Percentiles rank a stretch among this genome's conserved stretches.
phyloP scores from a whole-genome alignment of 2,113 vertebrate genomes.

The Coreoperca whiteheadi region DNA sequence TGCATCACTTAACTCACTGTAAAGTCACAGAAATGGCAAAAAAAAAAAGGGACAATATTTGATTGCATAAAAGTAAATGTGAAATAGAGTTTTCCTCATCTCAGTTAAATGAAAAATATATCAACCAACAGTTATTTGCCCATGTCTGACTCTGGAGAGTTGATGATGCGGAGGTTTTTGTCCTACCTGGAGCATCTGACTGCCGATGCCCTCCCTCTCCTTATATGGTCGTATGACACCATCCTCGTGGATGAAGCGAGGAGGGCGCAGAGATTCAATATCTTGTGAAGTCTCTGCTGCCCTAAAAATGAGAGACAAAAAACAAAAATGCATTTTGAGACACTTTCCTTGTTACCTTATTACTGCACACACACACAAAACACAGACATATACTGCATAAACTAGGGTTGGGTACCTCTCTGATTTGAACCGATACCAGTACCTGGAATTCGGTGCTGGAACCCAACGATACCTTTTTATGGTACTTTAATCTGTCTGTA shows the following conservation, averaged over 20 bases:
- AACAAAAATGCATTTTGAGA: background rate
- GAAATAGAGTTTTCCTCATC: background rate
- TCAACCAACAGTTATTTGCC: background rate
- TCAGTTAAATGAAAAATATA: background rate
- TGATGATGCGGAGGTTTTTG: background rate
- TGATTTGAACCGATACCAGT: too few species aligned
- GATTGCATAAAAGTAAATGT: background rate
- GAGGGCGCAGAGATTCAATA: constrained; percentile 91
- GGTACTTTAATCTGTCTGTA: too few species aligned
- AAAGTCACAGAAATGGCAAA: background rate
- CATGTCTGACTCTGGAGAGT: background rate
- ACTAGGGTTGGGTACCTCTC: too few species aligned
- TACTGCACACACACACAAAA: background rate
- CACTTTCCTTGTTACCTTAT: background rate
- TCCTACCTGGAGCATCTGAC: constrained; percentile 96
- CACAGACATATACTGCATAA: background rate
- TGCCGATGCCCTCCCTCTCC: constrained; percentile 92
- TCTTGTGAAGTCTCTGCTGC: constrained; percentile 93
- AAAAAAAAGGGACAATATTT: background rate
- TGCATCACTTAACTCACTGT: background rate
- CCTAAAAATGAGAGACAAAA: constrained; percentile 73
- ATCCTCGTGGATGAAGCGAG: constrained; percentile 95
- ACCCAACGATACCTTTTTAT: too few species aligned
- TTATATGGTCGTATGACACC: constrained; percentile 96
- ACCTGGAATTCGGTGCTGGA: too few species aligned